Conservation (phyloP, 2,888 invertebrate genomes). For the Pegoplata infirma region DNA sequence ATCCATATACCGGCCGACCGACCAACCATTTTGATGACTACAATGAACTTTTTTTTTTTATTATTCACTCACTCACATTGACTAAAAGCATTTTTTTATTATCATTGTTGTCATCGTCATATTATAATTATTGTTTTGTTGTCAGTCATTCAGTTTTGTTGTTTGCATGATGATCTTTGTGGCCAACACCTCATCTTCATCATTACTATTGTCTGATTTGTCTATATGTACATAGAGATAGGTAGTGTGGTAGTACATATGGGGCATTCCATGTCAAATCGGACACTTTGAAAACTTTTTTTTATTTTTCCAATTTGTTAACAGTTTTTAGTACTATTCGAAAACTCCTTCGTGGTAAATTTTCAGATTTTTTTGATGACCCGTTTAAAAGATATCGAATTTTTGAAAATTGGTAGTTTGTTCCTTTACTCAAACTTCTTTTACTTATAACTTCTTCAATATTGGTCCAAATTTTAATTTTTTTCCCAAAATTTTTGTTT, state of each 20-base stretch:
- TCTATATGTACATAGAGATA: background rate
- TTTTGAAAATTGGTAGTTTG: too few species aligned
- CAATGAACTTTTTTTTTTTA: slow-evolving; percentile 40
- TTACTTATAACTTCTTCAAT: too few species aligned
- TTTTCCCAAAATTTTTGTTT: too few species aligned
- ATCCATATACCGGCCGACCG: slow-evolving; percentile 6
- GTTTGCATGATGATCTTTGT: slow-evolving; percentile 33
- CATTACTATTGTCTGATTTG: slow-evolving; percentile 11
- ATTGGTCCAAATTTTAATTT: too few species aligned
- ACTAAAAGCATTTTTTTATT: slow-evolving; percentile 22
- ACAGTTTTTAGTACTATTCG: too few species aligned
- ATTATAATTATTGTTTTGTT: slow-evolving; percentile 30
- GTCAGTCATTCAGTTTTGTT: slow-evolving; percentile 19
- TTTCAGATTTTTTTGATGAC: too few species aligned
- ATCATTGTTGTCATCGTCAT: slow-evolving; percentile 15
- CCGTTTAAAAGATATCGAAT: too few species aligned
- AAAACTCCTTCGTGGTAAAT: too few species aligned
- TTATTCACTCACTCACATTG: slow-evolving; percentile 7
- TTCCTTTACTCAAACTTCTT: too few species aligned
- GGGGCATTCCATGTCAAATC: too few species aligned
- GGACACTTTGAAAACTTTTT: too few species aligned
- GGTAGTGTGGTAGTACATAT: background rate
- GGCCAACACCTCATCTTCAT: slow-evolving; percentile 28
- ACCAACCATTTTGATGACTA: slow-evolving; percentile 21
- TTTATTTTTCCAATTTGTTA: too few species aligned